Conservation (phyloP, 2,888 invertebrate species). For the Hetaerina titia region DNA sequence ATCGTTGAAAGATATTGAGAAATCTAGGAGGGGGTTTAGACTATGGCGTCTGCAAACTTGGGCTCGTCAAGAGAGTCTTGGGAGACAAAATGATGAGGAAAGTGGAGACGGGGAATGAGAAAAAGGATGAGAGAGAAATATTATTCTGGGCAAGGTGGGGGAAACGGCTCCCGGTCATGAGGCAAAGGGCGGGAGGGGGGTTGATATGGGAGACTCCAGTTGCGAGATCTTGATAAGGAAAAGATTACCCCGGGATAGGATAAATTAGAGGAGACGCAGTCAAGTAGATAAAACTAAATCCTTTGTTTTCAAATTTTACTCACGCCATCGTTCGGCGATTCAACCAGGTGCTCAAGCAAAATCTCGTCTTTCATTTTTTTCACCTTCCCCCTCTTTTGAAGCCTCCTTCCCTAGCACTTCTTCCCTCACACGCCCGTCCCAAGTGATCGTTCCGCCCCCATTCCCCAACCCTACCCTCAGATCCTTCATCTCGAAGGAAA, state of each 20-base stretch:
- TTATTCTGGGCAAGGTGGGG: neutral
- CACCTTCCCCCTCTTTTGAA: neutral
- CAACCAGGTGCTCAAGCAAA: neutral
- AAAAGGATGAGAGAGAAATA: neutral
- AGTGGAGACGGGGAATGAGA: neutral
- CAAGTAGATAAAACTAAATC: conserved; percentile 48
- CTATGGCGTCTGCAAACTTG: neutral
- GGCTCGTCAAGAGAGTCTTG: neutral
- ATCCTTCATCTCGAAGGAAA: conserved; percentile 61
- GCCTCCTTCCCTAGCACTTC: no score
- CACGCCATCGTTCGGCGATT: neutral
- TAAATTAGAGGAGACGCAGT: neutral
- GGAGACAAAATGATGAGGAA: neutral
- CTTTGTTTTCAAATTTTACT: conserved; percentile 12
- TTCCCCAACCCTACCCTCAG: neutral
- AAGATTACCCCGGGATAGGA: neutral
- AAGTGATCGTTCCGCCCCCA: neutral
- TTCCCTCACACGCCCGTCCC: neutral
- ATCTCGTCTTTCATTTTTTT: neutral
- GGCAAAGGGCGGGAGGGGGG: neutral
- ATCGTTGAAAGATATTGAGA: neutral
- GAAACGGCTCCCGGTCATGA: neutral
- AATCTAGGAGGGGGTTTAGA: neutral
- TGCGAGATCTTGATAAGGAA: conserved; percentile 50
- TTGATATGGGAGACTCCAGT: neutral